Conservation (phyloP, 2,113 vertebrate genomes). For the Copsychus sechellarum region DNA sequence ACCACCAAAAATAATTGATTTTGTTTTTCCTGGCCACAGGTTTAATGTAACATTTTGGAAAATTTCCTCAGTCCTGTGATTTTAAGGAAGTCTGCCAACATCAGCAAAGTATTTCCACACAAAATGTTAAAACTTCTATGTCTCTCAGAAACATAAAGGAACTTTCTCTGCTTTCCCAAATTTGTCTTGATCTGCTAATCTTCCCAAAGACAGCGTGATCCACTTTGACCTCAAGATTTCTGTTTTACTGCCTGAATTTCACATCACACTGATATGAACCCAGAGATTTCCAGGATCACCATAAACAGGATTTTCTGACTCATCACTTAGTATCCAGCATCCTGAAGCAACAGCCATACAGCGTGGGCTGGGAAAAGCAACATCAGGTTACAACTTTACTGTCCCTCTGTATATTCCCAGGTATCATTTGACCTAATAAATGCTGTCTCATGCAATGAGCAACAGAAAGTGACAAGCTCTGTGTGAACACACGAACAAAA, state of each 20-base stretch:
- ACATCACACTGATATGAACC: neutral
- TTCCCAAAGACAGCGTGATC: neutral
- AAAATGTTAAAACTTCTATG: neutral
- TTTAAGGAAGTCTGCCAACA: neutral
- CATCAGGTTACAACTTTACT: neutral
- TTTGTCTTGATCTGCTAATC: neutral
- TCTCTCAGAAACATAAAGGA: neutral
- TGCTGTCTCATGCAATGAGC: neutral
- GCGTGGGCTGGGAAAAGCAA: no score
- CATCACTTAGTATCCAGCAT: neutral
- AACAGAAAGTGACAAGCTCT: neutral
- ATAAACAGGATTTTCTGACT: neutral
- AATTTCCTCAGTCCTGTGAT: neutral
- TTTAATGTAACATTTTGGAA: neutral
- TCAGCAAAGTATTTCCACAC: neutral
- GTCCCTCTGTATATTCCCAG: neutral
- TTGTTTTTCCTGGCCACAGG: neutral
- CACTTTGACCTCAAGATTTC: neutral
- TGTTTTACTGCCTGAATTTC: neutral
- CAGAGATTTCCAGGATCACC: neutral
- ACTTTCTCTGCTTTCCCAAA: neutral
- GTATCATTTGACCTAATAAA: neutral
- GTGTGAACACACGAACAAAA: neutral
- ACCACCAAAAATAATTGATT: neutral
- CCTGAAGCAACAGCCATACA: neutral